Evolutionary conservation across 2,888 invertebrate genomes (phyloP), one percentile per base, ranked within the genome.

Genomic region (Troides oblongomaculatus): DNA sequence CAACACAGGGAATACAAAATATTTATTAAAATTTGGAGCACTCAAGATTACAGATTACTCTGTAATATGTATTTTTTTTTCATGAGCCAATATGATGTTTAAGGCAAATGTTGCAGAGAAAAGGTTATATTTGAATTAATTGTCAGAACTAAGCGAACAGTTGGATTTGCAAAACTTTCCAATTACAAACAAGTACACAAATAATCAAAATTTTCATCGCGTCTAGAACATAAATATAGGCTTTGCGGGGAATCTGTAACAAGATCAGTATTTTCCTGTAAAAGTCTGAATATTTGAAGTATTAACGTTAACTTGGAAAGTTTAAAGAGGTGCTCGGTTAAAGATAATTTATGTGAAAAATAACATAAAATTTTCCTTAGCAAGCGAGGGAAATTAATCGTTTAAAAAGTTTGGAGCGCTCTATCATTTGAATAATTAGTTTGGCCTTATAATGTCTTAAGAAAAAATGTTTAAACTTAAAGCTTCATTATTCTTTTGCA

Each of bases 391-490:
- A 43, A 50, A 59, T 66, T 66, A 66, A 66, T 60, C 66, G 60
- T 50, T 66, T 66, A 59, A 23, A 66, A 66, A 66, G 66, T 66
- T 66, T 50, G 60, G 58, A 60, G 59, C 66, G 30, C 46, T 50
- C 50, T 36, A 58, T 65, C 65, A 58, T 43, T 65, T 25, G 65
- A 59, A 65, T 65, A 66, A 66, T 66, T 59, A 66, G 60, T 46
- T 60, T 18, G 18, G 30, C 36, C 60, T 30, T 30, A 18, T 18
- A 60, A 59, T 21, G 58, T 25, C 25, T 59, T 14, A 25, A 25
- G 58, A 30, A 60, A 60, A 25, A 60, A 10, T 18, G 36, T 30
- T 60, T 36, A 58, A 58, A 23, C 23, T 58, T 12, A 58, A n/a
- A 53, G 53, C 1, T n/a, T 53, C n/a, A 53, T 53, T 53, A 53